Base-by-base conservation (phyloP, 2,888 invertebrate genomes). In the Glyphotaelius pellucidus region DNA sequence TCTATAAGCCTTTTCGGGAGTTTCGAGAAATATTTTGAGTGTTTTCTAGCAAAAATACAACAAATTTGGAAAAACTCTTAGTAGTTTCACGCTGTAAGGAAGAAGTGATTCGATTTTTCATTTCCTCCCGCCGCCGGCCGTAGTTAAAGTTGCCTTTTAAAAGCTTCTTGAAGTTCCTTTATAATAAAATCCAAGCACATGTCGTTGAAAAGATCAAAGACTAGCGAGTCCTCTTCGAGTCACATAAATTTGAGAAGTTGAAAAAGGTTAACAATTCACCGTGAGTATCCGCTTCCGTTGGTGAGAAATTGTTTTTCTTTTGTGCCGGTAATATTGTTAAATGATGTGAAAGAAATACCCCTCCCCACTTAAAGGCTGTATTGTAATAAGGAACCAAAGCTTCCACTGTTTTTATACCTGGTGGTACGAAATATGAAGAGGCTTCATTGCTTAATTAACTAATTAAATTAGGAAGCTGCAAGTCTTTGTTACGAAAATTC, bases 301-400 rank as follows among this genome's bases (percentile, higher is more conserved):
- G 83, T 35, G 83, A 83, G 86, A 87, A 81, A 83, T 89, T 89
- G 89, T 89, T 67, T 67, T 91, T 88, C 91, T 80, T 87, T 79
- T 80, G 81, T 47, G 81, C 32, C 25, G 31, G 89, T 89, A 81
- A 81, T 87, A 91, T 32, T 91, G 91, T 89, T 89, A 91, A 91
- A 91, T 91, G 88, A 80, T 67, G 52, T 91, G 89, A 80, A 89
- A 42, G 89, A 67, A 83, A 89, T 80, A 79, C 67, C 87, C 79
- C 89, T 25, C 67, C 67, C n/a, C 67, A 25, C 9, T 67, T 67
- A 2, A 25, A 67, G 67, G 67, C 25, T 67, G 1, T n/a, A 9
- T 67, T 67, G 67, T 67, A 67, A 25, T 67, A 67, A 25, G 67
- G 9, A n/a, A 67, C n/a, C 67, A n/a, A 67, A 67, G 7, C 25